Conservation (phyloP, 1,140 invertebrate genomes). For the Listronotus bonariensis region DNA sequence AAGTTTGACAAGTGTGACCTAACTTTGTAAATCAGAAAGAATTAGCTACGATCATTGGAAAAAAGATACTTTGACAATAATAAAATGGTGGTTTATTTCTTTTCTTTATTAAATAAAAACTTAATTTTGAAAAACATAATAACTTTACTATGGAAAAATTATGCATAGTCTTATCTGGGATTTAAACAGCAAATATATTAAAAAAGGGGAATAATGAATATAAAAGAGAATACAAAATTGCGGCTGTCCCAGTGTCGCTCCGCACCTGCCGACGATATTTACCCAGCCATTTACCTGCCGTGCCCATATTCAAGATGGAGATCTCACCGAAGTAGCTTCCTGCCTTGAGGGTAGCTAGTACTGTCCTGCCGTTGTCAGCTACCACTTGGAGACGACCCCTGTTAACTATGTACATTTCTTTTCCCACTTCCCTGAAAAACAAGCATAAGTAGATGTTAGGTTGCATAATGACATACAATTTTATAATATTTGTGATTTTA, state of each 20-base stretch:
- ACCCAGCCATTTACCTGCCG: conserved; percentile 95
- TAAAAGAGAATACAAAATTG: conserved; percentile 21
- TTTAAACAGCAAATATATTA: conserved; percentile 11
- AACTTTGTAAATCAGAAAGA: too few species aligned
- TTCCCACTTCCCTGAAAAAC: conserved; percentile 91
- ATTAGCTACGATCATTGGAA: too few species aligned
- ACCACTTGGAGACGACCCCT: conserved; percentile 94
- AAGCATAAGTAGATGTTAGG: conserved; percentile 38
- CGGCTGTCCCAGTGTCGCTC: conserved; percentile 35
- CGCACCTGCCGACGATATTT: conserved; percentile 72
- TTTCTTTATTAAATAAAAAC: too few species aligned
- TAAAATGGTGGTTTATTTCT: too few species aligned
- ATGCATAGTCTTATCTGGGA: conserved; percentile 16
- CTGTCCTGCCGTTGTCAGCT: conserved; percentile 94
- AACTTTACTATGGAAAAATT: conserved; percentile 3
- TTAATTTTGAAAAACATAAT: too few species aligned
- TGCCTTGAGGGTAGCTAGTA: conserved; percentile 93
- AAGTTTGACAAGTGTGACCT: too few species aligned
- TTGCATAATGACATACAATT: too few species aligned
- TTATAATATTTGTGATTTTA: too few species aligned
- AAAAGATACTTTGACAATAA: too few species aligned
- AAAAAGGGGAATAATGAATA: conserved; percentile 9
- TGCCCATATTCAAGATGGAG: conserved; percentile 99
- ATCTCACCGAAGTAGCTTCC: conserved; percentile 99
- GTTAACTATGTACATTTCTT: conserved; percentile 99